Percentiles rank a stretch among this genome's conserved stretches.
phyloP scores from a whole-genome alignment of 2,888 invertebrate species.

The Acanthosepion lycidas region DNA sequence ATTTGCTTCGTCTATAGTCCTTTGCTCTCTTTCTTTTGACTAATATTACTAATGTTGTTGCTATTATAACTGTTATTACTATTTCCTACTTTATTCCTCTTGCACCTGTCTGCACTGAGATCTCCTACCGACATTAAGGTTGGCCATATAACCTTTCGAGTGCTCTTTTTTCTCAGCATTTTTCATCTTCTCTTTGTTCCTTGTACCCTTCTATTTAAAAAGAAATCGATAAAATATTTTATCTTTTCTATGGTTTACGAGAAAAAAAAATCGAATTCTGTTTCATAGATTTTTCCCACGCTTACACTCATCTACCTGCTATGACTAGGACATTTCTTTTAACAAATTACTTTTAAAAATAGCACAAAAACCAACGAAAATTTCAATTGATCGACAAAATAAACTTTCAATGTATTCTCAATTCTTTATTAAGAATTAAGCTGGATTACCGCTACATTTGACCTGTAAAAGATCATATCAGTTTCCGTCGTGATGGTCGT shows the following conservation, averaged over 20 bases:
- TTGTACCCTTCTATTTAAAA: neutral
- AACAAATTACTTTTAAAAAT: neutral
- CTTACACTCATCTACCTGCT: neutral
- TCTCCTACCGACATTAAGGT: neutral
- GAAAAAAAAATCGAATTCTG: neutral
- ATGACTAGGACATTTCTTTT: neutral
- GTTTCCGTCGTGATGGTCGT: neutral
- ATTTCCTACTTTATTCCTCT: neutral
- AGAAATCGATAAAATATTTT: neutral
- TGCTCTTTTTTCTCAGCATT: neutral
- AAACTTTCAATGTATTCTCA: neutral
- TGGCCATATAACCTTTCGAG: neutral
- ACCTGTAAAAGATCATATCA: neutral
- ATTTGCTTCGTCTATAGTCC: too few species aligned
- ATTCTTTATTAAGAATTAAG: too few species aligned
- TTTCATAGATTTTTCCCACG: neutral
- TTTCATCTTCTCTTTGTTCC: neutral
- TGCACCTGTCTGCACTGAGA: neutral
- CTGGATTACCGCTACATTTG: neutral
- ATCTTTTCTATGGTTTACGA: neutral
- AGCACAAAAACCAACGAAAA: neutral
- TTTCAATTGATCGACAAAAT: neutral
- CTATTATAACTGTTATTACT: neutral
- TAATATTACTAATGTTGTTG: neutral
- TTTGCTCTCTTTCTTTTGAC: neutral